Conservation (phyloP, 1,140 invertebrate genomes). For the Rhyacophila brunnea region DNA sequence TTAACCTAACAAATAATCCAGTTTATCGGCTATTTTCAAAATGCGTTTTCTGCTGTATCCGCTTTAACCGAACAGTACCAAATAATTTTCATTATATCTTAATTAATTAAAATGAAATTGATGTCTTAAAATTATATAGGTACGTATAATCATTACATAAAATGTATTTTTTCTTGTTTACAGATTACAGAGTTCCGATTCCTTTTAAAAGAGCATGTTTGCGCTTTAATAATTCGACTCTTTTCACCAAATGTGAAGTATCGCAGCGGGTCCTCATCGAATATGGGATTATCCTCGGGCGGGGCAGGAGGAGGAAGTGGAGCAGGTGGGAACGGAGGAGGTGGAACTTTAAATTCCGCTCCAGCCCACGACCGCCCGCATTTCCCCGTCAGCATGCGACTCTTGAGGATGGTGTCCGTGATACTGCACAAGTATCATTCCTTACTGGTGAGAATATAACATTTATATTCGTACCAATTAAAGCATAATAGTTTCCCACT, state of each 20-base stretch:
- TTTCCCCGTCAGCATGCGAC: slow-evolving; percentile 94
- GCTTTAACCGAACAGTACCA: too few relatives aligned
- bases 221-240: slow-evolving; percentile 94
- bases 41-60: too few relatives aligned
- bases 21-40: too few relatives aligned
- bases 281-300: slow-evolving; percentile 43
- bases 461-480: too few relatives aligned
- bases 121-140: too few relatives aligned
- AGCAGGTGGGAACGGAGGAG: slow-evolving; percentile 17
- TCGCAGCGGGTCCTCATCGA: slow-evolving; percentile 59
- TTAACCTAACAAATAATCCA: not conserved
- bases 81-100: not conserved
- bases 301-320: slow-evolving; percentile 33
- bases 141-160: too few relatives aligned
- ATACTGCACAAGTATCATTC: slow-evolving; percentile 93
- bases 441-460: slow-evolving; percentile 74
- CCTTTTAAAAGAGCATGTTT: slow-evolving; percentile 93
- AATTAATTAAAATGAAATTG: too few relatives aligned
- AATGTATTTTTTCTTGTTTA: slow-evolving; percentile 35
- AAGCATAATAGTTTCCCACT: too few relatives aligned
- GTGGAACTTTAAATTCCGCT: slow-evolving; percentile 36
- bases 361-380: slow-evolving; percentile 80
- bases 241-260: slow-evolving; percentile 97
- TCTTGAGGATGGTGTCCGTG: slow-evolving; percentile 89
- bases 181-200: slow-evolving; percentile 94